phyloP scores from a whole-genome alignment of 2,113 vertebrate species.

The Clarias gariepinus region DNA sequence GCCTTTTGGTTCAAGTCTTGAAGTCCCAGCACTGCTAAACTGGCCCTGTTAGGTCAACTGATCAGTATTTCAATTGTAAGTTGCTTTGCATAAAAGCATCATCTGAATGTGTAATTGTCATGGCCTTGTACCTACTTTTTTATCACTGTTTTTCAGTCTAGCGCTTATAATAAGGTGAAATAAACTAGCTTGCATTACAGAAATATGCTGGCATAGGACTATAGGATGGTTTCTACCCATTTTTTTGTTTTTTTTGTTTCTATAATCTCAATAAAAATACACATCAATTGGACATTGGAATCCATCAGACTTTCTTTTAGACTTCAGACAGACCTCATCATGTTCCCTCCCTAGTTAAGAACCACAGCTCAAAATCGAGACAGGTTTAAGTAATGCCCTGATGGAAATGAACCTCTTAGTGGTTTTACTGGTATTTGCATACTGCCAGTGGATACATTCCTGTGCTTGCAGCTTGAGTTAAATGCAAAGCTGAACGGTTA shows the following conservation, averaged over 20 bases:
- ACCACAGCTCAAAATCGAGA: background rate
- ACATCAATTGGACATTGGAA: background rate
- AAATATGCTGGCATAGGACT: background rate
- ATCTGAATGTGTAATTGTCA: background rate
- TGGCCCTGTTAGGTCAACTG: background rate
- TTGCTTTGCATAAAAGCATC: background rate
- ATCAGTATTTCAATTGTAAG: background rate
- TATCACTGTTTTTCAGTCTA: background rate
- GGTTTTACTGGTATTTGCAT: constrained; percentile 41
- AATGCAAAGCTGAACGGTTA: constrained; percentile 30
- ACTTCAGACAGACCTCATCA: background rate
- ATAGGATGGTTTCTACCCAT: background rate
- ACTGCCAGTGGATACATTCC: constrained; percentile 2
- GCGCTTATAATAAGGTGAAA: background rate
- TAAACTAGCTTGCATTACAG: background rate
- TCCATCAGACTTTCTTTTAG: background rate
- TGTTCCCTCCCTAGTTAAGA: background rate
- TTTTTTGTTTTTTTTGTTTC: too few relatives aligned
- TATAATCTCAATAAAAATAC: background rate
- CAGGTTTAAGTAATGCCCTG: background rate
- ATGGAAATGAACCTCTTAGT: constrained; percentile 21
- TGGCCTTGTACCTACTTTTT: background rate
- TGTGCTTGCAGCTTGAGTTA: background rate
- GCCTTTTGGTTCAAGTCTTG: background rate
- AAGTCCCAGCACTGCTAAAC: background rate